Percentiles rank a stretch among this genome's conserved stretches.
Conservation (phyloP, 2,113 vertebrate species). For the Indri indri region DNA sequence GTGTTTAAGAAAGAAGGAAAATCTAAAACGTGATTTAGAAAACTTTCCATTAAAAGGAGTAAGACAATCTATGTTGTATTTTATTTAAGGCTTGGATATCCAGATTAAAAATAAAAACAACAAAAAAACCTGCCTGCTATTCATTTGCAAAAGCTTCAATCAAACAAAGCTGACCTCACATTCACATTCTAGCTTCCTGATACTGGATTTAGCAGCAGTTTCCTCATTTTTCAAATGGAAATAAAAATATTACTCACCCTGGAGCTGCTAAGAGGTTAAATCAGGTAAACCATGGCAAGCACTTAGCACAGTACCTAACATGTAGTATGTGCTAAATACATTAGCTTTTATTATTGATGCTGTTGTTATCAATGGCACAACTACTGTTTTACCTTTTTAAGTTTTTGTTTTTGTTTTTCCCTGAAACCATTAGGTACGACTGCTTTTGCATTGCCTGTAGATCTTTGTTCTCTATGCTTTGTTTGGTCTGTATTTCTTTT, state of each 20-base stretch:
- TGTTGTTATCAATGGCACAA: background rate
- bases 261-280: background rate
- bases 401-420: background rate
- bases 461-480: background rate
- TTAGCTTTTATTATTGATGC: background rate
- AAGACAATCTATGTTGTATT: background rate
- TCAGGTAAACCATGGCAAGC: background rate
- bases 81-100: background rate
- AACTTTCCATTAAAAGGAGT: slow-evolving; percentile 1
- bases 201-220: background rate
- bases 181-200: background rate
- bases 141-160: slow-evolving; percentile 6
- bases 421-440: background rate
- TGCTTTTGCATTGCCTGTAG: background rate
- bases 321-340: background rate
- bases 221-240: slow-evolving; percentile 40
- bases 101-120: background rate
- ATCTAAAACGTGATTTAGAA: slow-evolving; percentile 18
- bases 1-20: slow-evolving; percentile 2
- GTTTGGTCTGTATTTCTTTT: background rate
- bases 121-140: background rate
- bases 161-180: background rate
- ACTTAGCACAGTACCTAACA: background rate
- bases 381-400: background rate
- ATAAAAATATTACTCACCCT: background rate